A percentile compares a stretch with the other conserved stretches of the same genome.
Conservation (phyloP, 2,888 invertebrate genomes). For the Ctena decussata region DNA sequence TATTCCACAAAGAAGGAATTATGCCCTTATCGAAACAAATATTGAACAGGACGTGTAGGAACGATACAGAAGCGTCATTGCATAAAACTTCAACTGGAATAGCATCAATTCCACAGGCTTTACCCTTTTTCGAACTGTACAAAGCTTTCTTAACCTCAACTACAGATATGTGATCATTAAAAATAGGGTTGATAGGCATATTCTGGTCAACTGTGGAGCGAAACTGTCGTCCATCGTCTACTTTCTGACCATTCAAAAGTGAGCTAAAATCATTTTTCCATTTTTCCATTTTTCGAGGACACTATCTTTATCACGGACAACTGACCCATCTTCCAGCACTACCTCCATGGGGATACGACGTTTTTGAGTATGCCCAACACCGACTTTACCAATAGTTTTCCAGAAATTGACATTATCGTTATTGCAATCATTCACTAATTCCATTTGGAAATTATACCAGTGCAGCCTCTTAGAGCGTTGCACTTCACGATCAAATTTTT, state of each 20-base stretch:
- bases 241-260: neutral
- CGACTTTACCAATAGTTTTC: neutral
- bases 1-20: conserved; percentile 6
- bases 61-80: neutral
- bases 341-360: neutral
- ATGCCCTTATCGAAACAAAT: conserved; percentile 20
- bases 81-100: conserved; percentile 16
- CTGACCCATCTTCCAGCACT: neutral
- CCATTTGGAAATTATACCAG: neutral
- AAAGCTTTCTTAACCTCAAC: conserved; percentile 25
- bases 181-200: neutral
- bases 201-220: neutral
- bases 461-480: neutral
- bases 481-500: conserved; percentile 3
- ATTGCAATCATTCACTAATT: neutral
- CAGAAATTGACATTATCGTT: neutral
- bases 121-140: conserved; percentile 3
- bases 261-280: neutral
- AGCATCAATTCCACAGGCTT: conserved; percentile 21
- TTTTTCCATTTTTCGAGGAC: conserved; percentile 7
- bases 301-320: neutral
- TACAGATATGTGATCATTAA: conserved; percentile 3
- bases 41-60: conserved; percentile 29
- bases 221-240: neutral
- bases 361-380: neutral